Evolutionary conservation across 2,888 invertebrate species (phyloP).

Genomic region (Platycheirus rosarum): DNA sequence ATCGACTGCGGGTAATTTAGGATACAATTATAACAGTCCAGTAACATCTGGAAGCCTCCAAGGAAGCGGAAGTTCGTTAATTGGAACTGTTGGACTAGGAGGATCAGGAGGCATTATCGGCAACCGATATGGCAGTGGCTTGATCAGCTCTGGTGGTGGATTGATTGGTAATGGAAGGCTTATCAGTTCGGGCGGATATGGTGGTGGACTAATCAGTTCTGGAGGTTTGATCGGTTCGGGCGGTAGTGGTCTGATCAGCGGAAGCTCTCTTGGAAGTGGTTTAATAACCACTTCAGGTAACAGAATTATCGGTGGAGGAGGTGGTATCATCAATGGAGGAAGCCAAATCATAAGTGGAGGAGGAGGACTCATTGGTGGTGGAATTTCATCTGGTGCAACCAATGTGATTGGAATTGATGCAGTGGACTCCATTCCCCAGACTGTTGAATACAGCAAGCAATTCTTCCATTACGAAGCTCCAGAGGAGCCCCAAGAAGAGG

Average conservation of each 20-base stretch:
- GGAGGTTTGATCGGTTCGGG: conserved; percentile 47
- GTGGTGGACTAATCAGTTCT: not conserved
- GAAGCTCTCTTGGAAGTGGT: not conserved
- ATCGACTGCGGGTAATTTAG: conserved; percentile 75
- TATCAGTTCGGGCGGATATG: conserved; percentile 2
- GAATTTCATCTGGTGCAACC: not conserved
- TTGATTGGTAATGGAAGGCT: not conserved
- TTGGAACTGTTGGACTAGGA: conserved; percentile 2
- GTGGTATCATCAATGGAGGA: not conserved
- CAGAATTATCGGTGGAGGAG: conserved; percentile 2
- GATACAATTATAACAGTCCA: conserved; percentile 75
- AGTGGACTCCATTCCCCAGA: conserved; percentile 71
- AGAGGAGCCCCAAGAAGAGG: conserved; percentile 77
- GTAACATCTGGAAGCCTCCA: not conserved
- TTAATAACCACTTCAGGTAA: not conserved
- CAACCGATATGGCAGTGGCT: not conserved
- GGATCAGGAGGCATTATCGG: not conserved
- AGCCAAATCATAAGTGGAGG: conserved; percentile 9
- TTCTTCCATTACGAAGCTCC: conserved; percentile 78
- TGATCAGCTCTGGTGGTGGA: not conserved
- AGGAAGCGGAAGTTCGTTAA: conserved; percentile 3
- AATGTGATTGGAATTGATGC: conserved; percentile 1
- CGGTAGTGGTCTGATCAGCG: conserved; percentile 18
- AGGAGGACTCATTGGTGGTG: not conserved
- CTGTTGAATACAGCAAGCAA: conserved; percentile 76